Evolutionary conservation across 1,140 invertebrate genomes (phyloP).

Genomic region (Diachasma alloeum): DNA sequence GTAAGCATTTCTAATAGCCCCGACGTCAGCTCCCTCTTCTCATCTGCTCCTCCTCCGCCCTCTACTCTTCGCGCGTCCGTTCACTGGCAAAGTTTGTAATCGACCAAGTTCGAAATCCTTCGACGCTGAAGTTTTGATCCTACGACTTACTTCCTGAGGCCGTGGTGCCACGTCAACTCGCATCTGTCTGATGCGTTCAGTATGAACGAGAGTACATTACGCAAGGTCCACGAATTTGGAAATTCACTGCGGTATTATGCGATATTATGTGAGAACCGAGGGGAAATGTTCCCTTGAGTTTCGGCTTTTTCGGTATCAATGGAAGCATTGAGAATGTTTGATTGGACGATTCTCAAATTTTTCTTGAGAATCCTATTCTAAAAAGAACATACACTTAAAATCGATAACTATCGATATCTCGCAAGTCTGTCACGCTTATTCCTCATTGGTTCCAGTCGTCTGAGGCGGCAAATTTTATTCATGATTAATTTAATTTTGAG

Average conservation of each 20-base stretch:
- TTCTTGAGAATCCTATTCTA: too few species aligned
- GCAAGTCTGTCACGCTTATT: too few species aligned
- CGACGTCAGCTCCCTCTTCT: conserved; percentile 4
- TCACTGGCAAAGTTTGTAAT: conserved; percentile 13
- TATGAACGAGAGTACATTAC: background rate
- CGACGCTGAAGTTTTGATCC: conserved; percentile 15
- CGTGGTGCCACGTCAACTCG: background rate
- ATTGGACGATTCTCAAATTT: too few species aligned
- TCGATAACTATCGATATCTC: too few species aligned
- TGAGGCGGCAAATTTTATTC: too few species aligned
- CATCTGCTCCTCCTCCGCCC: conserved; percentile 22
- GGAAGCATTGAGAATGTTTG: too few species aligned
- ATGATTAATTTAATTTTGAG: too few species aligned
- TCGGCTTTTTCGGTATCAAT: background rate
- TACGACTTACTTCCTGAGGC: conserved; percentile 6
- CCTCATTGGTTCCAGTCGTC: too few species aligned
- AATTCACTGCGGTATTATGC: background rate
- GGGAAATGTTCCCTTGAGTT: background rate
- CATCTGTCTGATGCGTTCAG: background rate
- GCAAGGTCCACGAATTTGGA: background rate
- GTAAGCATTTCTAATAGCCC: conserved; percentile 11
- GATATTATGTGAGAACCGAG: background rate
- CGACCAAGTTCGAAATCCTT: conserved; percentile 14
- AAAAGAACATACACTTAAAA: too few species aligned
- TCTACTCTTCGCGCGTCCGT: conserved; percentile 8